Percentiles rank a stretch among this genome's conserved stretches.
Conservation (phyloP, 1,140 invertebrate species). For the Mactra quadrangularis region DNA sequence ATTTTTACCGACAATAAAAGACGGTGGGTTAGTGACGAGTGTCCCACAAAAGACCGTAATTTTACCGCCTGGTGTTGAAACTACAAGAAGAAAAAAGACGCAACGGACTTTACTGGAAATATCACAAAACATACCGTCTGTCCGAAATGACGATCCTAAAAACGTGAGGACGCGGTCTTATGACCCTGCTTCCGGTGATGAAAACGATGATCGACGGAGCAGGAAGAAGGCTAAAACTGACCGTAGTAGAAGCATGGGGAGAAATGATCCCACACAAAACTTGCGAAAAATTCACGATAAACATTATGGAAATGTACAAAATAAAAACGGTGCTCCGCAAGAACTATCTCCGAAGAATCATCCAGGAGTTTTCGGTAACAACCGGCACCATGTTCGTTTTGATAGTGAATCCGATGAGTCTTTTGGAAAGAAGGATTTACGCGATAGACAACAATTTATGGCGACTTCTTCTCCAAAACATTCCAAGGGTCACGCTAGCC, state of each 20-base stretch:
- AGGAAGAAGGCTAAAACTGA: slow-evolving; percentile 1
- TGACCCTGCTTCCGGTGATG: slow-evolving; percentile 11
- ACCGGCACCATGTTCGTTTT: slow-evolving; percentile 30
- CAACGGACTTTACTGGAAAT: slow-evolving; percentile 40
- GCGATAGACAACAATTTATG: neutral
- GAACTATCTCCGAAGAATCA: neutral
- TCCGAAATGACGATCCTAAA: slow-evolving; percentile 15
- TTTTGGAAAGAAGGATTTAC: neutral
- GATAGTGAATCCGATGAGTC: slow-evolving; percentile 45
- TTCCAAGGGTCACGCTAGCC: neutral
- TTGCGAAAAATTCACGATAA: neutral
- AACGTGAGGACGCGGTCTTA: slow-evolving; percentile 37
- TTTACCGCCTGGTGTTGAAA: no score
- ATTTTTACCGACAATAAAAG: no score
- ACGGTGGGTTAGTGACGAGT: no score
- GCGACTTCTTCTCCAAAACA: slow-evolving; percentile 7
- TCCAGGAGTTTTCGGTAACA: no score
- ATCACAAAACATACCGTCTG: slow-evolving; percentile 26
- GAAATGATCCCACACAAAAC: neutral
- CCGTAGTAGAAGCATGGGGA: slow-evolving; percentile 32
- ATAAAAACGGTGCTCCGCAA: neutral
- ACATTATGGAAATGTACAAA: neutral
- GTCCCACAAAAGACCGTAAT: no score
- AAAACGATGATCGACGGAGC: slow-evolving; percentile 2
- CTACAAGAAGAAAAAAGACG: neutral